Evolutionary conservation across 2,888 invertebrate species (phyloP), one percentile per base, ranked within the genome.

Genomic region (Macrophya alboannulata): DNA sequence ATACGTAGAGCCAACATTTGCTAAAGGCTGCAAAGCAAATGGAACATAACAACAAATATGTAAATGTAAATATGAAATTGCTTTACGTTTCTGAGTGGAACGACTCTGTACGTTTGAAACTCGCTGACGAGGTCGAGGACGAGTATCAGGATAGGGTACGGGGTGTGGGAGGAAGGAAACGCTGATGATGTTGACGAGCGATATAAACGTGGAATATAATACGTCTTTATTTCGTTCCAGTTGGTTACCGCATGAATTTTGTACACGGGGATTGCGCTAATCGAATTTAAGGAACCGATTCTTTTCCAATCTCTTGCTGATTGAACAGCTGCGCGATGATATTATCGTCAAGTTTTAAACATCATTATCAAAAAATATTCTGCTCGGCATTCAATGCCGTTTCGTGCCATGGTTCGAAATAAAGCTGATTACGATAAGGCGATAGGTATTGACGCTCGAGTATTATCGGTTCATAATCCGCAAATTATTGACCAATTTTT

Each of bases 71-170:
- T 68, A 68, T 68, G 37, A 68, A 68, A 68, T 68, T 68, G 37
- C 31, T 17, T 10, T 17, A 37, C 31, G 37, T 6, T 5, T 37
- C 68, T 68, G 68, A 68, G 12, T 68, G 37, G 37, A 68, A 17
- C 37, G 72, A 15, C 72, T 43, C 17, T 43, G 21, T 43, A 40
- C 72, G 45, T 72, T 72, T 9, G 43, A 9, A 45, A 72, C 40
- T 72, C 5, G 72, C 72, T 74, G 43, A 74, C 68, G 31, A 68
- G 68, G 68, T 68, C 68, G 68, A 68, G 68, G 68, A 68, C 68
- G 68, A 37, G 17, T 31, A 37, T 37, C 68, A 74, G 43, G 45
- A 74, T 21, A n/a, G 43, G n/a, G 45, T 74, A 45, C 10, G 43
- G 25, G 43, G 72, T 12, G 72, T 74, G 72, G 17, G 45, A 74